Conservation (phyloP, 2,113 vertebrate species). For the Telmatochromis sp. region DNA sequence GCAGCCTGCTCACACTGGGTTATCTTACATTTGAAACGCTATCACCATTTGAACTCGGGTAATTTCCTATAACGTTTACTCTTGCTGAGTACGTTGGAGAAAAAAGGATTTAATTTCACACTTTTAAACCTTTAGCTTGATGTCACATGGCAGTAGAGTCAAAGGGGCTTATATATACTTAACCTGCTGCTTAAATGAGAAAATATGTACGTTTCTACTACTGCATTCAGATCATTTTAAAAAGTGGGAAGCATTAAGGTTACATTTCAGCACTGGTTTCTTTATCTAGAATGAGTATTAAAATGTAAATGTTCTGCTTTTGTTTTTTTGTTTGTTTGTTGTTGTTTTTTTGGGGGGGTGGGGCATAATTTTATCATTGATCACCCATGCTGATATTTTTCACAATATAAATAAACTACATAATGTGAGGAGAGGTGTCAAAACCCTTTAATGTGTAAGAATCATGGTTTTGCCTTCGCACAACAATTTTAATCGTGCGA, state of each 20-base stretch:
- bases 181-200: not conserved
- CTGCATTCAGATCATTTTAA: not conserved
- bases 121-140: not conserved
- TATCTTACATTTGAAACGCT: not conserved
- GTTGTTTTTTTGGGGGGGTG: not conserved
- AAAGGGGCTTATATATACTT: not conserved
- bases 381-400: not conserved
- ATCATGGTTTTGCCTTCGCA: not conserved
- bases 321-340: too few species aligned
- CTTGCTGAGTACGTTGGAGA: not conserved
- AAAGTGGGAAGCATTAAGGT: not conserved
- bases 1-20: not conserved
- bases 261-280: not conserved
- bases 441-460: not conserved
- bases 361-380: not conserved
- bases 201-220: not conserved
- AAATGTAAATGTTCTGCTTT: not conserved
- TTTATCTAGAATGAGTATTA: rapidly evolving
- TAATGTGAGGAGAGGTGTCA: not conserved
- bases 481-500: not conserved
- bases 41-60: not conserved
- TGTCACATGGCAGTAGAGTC: not conserved
- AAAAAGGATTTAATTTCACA: not conserved
- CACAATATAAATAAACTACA: not conserved
- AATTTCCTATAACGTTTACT: not conserved